Evolutionary conservation across 2,113 vertebrate genomes (phyloP), one percentile per base, ranked within the genome.

Genomic region (Uria aalge): DNA sequence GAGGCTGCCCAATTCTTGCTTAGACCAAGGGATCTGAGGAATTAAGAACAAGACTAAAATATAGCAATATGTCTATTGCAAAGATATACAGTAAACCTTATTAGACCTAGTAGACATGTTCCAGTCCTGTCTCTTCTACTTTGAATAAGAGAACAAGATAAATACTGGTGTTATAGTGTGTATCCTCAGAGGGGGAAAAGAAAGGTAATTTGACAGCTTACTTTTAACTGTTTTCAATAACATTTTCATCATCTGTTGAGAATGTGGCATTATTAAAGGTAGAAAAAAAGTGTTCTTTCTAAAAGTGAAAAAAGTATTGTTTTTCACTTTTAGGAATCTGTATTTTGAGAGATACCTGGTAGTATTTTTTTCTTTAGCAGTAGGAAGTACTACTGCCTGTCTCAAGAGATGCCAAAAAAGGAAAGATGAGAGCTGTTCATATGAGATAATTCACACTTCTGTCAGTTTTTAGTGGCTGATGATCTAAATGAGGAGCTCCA

Each of bases 121-220:
- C 38, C 38, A 40, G 24, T 72, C 43, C 27, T 59, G 50, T n/a
- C 7, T 68, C 14, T 68, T 30, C 3, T 29, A 15, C 8, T 27
- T 32, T 84, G 53, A 45, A 22, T 60, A 26, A 6, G 30, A 47
- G 40, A 40, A 64, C 12, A 14, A 26, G 38, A 12, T 2, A 27
- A 2, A 1, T n/a, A 17, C 23, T 69, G 50, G 9, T 77, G 6
- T 5, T 32, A 4, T 6, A 43, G 34, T 30, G 32, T 12, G 2
- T 38, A 13, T 64, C 8, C 26, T 69, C 50, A 52, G 23, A 69
- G 69, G 57, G 30, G 30, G 6, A 34, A 36, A 40, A 22, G 15
- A 52, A 57, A 43, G 29, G 9, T 52, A 6, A 10, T 53, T 66
- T 71, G 55, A 19, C 59, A 52, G 32, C 29, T 67, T 40, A 6